Base-by-base conservation (phyloP, 1,140 invertebrate genomes). In the Melipona quadrifasciata region DNA sequence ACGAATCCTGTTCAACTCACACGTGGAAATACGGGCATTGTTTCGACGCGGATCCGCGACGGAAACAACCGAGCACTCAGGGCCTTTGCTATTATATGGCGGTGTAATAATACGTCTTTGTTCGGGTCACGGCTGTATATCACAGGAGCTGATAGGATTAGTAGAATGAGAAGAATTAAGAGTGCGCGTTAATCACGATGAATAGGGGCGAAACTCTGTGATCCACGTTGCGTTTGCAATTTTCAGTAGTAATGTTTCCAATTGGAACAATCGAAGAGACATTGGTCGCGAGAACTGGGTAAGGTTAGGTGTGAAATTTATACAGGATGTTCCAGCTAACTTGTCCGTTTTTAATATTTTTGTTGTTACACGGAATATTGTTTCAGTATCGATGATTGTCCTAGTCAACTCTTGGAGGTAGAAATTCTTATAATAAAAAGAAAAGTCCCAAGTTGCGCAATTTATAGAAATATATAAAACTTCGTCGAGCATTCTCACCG, bases 1-100 rank as follows among this genome's bases (percentile, higher is more conserved):
- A 34, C 21, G 27, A 17, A 31, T 39, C 57, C 73, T 34, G 21
- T 75, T 58, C 73, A 24, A 0, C 31, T 2, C 12, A 19, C 16
- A n/a, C 17, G 51, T 31, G 73, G 73, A 34, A 75, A 58, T 75
- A 21, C 53, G 31, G 27, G 76, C 76, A 78, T 78, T 78, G 76
- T 78, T 67, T 53, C 39, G 17, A 27, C 34, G 21, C 21, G 24
- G 61, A 65, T 47, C 39, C 39, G 8, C 53, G 76, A 39, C 61
- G 39, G 58, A 53, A 78, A 53, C 76, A 64, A 27, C 73, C 39
- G 47, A 51, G 21, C 73, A 75, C 73, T 58, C 58, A 58, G 11
- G 58, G 47, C 24, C 17, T 31, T 75, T 58, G 55, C 73, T 64
- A 64, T 77, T 78, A 78, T n/a, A 27, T 16, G 57, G 19, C 8